Conservation (phyloP, 2,888 invertebrate genomes). For the Cephus pulcher region DNA sequence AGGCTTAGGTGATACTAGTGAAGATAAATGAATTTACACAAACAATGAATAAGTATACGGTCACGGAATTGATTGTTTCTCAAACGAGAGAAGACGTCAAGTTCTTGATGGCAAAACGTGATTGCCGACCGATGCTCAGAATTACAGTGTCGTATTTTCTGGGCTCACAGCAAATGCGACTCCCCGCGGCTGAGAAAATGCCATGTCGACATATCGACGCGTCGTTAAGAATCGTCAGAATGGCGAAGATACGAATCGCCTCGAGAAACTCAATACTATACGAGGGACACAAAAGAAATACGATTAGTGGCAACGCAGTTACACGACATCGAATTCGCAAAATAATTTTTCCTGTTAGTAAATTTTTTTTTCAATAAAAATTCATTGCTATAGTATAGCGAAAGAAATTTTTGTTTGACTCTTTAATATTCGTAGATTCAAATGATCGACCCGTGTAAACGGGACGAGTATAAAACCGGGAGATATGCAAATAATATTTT, state of each 20-base stretch:
- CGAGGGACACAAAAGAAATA: background rate
- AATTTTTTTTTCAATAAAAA: background rate
- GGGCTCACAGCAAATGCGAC: background rate
- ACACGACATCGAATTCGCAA: background rate
- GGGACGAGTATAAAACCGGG: background rate
- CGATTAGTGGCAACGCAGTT: background rate
- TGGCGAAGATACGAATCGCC: background rate
- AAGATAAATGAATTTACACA: background rate
- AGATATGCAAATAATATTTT: background rate
- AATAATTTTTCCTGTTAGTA: background rate
- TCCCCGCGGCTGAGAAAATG: background rate
- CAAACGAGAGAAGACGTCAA: background rate
- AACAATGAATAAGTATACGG: background rate
- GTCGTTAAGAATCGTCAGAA: background rate
- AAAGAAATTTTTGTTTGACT: background rate
- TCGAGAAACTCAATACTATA: background rate
- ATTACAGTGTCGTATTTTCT: background rate
- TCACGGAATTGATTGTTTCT: background rate
- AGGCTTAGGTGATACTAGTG: background rate
- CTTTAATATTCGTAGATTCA: background rate
- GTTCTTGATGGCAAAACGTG: background rate
- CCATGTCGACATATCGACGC: background rate
- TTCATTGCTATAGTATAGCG: too few relatives aligned
- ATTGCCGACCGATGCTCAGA: background rate
- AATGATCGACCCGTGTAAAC: background rate